Evolutionary conservation across 2,113 vertebrate genomes (phyloP).

Genomic region (Mesoclemmys tuberculata): DNA sequence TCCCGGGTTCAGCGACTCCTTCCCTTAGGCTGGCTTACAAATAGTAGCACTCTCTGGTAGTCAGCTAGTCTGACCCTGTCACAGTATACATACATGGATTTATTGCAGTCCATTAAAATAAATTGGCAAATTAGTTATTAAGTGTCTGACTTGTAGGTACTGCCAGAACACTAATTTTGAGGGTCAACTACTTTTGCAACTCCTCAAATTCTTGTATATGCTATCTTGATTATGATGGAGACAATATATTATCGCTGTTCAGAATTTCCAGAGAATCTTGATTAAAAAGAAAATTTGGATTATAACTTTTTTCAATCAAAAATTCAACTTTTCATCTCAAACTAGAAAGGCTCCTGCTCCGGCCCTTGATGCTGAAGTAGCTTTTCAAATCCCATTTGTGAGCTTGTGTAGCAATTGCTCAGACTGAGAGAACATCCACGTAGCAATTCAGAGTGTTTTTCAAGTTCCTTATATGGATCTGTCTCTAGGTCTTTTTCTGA

Average conservation of each 20-base stretch:
- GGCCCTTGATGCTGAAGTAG: not conserved
- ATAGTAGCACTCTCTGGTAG: too few species aligned
- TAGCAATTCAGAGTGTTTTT: slow-evolving; percentile 5
- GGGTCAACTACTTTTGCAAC: not conserved
- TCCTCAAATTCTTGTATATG: not conserved
- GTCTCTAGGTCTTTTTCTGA: slow-evolving; percentile 11
- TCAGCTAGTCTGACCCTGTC: too few species aligned
- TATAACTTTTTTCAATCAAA: not conserved
- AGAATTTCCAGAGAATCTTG: not conserved
- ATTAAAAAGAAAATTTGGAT: not conserved
- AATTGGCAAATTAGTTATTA: not conserved
- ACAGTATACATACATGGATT: not conserved
- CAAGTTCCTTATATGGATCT: not conserved
- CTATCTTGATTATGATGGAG: not conserved
- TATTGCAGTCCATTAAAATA: not conserved
- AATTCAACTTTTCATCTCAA: not conserved
- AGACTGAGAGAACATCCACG: slow-evolving; percentile 16
- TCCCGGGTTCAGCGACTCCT: too few species aligned
- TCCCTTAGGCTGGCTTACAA: too few species aligned
- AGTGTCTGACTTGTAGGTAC: not conserved
- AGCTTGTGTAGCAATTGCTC: not conserved
- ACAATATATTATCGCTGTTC: not conserved
- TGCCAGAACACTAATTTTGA: not conserved
- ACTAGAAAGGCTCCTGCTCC: not conserved
- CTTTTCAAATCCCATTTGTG: not conserved